These are phyloP conservation scores for Liasis olivaceus DNA, from an alignment of 2,797 vertebrate genomes.

Conservation along the genomic window DNA sequence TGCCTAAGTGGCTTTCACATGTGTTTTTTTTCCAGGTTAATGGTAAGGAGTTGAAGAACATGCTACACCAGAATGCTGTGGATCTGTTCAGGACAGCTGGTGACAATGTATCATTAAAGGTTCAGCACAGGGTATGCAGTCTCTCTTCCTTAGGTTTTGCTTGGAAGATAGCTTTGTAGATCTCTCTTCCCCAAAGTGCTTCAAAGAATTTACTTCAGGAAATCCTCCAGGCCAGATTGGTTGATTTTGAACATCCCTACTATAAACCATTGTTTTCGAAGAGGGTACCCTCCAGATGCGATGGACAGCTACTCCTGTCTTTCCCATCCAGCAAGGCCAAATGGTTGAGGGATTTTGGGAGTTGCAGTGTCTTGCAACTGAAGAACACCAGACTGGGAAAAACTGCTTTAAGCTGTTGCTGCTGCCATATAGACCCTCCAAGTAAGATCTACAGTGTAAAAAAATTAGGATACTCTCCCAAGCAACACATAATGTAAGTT, in stretches of 20 bases:
- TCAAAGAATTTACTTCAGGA: background rate
- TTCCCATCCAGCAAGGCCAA: background rate
- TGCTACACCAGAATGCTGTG: conserved; percentile 84
- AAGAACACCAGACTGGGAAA: background rate
- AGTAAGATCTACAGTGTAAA: background rate
- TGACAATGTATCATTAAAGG: conserved; percentile 81
- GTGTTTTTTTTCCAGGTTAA: conserved; percentile 82
- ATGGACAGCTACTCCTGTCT: background rate
- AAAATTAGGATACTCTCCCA: background rate
- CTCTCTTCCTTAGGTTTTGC: conserved; percentile 10
- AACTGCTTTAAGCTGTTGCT: background rate
- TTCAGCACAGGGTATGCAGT: conserved; percentile 85
- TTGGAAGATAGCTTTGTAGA: background rate
- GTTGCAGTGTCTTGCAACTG: background rate
- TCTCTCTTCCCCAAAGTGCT: background rate
- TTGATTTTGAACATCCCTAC: background rate
- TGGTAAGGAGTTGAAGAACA: conserved; percentile 80
- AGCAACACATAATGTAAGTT: background rate
- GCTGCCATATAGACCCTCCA: background rate
- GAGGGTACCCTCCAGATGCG: background rate
- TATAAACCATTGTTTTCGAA: background rate
- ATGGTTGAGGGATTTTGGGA: background rate
- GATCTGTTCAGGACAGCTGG: conserved; percentile 89
- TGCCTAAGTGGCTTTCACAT: conserved; percentile 31
- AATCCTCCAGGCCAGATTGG: background rate